A percentile compares a stretch with the other conserved stretches of the same genome.
Evolutionary conservation across 2,888 invertebrate genomes (phyloP).

Genomic region (Andrena bicolor): DNA sequence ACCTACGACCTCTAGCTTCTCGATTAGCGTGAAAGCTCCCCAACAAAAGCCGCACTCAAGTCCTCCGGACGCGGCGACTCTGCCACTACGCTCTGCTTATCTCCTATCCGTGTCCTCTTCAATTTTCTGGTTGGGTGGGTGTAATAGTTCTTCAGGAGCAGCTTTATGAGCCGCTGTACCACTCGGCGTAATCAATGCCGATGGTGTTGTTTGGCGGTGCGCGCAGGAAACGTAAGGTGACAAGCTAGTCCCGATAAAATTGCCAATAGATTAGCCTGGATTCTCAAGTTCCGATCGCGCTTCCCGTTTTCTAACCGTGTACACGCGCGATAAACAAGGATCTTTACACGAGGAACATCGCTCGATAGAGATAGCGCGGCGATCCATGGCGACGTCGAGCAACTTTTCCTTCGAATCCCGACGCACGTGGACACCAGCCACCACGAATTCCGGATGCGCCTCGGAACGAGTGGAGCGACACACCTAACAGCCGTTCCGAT

Average conservation of each 20-base stretch:
- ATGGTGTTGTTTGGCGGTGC: not conserved
- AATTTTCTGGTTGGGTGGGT: too few relatives aligned
- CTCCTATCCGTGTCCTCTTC: too few relatives aligned
- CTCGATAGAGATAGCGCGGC: constrained; percentile 12
- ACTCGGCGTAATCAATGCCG: not conserved
- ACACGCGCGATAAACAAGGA: constrained; percentile 8
- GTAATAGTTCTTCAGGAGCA: not conserved
- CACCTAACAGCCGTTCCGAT: constrained; percentile 80
- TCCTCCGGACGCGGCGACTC: too few relatives aligned
- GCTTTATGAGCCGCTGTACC: not conserved
- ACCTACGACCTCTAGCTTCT: not conserved
- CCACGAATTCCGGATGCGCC: constrained; percentile 78
- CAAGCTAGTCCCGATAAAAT: not conserved
- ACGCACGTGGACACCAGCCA: constrained; percentile 73
- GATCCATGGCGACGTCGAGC: constrained; percentile 37
- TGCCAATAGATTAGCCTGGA: not conserved
- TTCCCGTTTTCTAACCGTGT: not conserved
- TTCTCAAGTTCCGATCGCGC: not conserved
- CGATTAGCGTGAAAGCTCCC: too few relatives aligned
- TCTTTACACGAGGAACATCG: not conserved
- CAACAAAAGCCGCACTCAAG: too few relatives aligned
- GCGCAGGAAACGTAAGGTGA: not conserved
- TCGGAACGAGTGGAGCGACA: constrained; percentile 73
- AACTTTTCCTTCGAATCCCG: constrained; percentile 38
- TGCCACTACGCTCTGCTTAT: too few relatives aligned